Conservation (phyloP, 2,888 invertebrate genomes). For the Noctua fimbriata region DNA sequence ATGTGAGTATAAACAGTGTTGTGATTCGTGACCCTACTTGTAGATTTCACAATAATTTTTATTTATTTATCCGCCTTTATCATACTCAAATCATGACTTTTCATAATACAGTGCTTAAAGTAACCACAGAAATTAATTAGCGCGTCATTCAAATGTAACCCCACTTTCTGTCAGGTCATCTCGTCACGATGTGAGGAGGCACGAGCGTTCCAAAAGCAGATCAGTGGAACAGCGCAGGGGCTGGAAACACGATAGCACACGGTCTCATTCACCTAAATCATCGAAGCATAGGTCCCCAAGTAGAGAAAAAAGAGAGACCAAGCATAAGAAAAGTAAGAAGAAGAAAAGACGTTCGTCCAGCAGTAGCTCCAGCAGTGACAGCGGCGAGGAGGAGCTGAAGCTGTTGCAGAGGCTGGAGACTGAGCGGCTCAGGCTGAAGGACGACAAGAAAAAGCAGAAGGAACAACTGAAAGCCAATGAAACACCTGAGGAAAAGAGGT, state of each 20-base stretch:
- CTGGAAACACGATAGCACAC: constrained; percentile 68
- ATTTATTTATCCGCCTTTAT: not conserved
- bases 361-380: constrained; percentile 83
- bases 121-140: not conserved
- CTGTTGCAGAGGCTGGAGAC: constrained; percentile 93
- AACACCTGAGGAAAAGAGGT: constrained; percentile 98
- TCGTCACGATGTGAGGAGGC: constrained; percentile 73
- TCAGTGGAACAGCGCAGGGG: constrained; percentile 72
- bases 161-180: constrained; percentile 77
- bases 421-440: constrained; percentile 91
- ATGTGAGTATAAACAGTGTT: constrained; percentile 40
- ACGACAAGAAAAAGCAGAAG: constrained; percentile 93
- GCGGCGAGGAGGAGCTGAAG: constrained; percentile 90
- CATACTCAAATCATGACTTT: not conserved
- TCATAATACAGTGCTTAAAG: not conserved
- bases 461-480: constrained; percentile 96
- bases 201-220: constrained; percentile 72
- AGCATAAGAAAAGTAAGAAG: constrained; percentile 81
- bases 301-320: constrained; percentile 73
- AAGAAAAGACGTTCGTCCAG: constrained; percentile 75
- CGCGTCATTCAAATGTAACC: not conserved
- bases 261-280: constrained; percentile 63
- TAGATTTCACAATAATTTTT: constrained; percentile 4
- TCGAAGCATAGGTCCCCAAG: constrained; percentile 76
- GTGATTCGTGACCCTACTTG: not conserved